phyloP scores from a whole-genome alignment of 2,113 vertebrate genomes.

The rabbit (Oryctolagus cuniculus) region mOryCun1.1 NC_091443.1:70970001-70970500 shows the following conservation, averaged over 20 bases:
- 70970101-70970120: neutral
- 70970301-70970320: neutral
- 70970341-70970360: neutral
- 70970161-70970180: conserved; percentile 12
- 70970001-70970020: neutral
- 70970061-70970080: neutral
- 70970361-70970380: neutral
- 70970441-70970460: neutral
- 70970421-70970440: neutral
- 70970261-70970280: neutral
- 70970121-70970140: neutral
- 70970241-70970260: neutral
- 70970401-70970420: neutral
- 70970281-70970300: neutral
- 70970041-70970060: conserved; percentile 26
- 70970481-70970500: neutral
- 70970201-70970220: neutral
- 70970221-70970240: neutral
- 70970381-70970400: neutral
- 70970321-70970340: neutral
- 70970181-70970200: neutral
- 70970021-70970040: neutral
- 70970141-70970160: neutral
- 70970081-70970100: neutral
- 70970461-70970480: conserved; percentile 32